A percentile compares a stretch with the other conserved stretches of the same genome.
These are phyloP conservation scores for Sepiola atlantica DNA, from an alignment of 2,888 invertebrate genomes.

Conservation along the genomic window DNA sequence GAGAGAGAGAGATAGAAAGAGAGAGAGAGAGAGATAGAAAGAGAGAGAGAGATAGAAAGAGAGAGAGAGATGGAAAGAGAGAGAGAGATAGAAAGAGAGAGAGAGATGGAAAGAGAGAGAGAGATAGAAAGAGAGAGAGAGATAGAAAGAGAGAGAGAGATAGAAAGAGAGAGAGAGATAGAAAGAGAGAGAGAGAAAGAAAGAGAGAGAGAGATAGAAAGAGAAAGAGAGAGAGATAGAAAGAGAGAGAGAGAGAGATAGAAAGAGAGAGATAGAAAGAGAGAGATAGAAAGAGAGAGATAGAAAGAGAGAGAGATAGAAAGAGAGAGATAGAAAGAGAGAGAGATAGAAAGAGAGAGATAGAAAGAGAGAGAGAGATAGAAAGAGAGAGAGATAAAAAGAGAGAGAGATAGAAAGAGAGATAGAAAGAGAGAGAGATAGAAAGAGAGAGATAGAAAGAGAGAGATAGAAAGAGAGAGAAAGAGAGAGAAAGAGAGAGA, in stretches of 20 bases:
- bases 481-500: background rate
- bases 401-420: too few species aligned
- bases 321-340: background rate
- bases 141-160: background rate
- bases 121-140: background rate
- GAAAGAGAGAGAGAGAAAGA: slow-evolving; percentile 4
- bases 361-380: too few species aligned
- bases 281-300: background rate
- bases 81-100: background rate
- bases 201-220: background rate
- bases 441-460: slow-evolving; percentile 32
- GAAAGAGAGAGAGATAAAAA: too few species aligned
- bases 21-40: slow-evolving; percentile 43
- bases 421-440: background rate
- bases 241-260: background rate
- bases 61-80: slow-evolving; percentile 41
- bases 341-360: too few species aligned
- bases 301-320: background rate
- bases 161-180: background rate
- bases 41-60: slow-evolving; percentile 45
- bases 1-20: slow-evolving; percentile 24
- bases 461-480: slow-evolving; percentile 37
- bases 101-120: slow-evolving; percentile 45
- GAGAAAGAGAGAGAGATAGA: background rate
- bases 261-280: background rate